Conservation (phyloP, 92 coral and sea anemone genomes). For the Porites evermanni region DNA sequence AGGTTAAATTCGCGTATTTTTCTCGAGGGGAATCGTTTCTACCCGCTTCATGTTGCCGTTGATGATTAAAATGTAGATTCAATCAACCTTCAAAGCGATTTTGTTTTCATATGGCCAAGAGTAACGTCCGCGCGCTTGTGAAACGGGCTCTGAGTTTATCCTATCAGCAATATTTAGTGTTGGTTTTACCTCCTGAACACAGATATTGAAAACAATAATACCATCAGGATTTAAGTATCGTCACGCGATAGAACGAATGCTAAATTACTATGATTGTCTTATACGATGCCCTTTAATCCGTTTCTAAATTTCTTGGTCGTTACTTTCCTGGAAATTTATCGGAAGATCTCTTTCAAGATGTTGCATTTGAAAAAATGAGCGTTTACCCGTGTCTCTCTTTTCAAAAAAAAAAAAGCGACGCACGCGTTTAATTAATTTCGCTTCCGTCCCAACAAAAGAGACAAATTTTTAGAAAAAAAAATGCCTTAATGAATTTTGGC, state of each 20-base stretch:
- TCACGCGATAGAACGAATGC: neutral
- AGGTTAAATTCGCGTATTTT: neutral
- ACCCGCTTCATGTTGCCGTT: neutral
- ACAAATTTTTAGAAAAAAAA: constrained; percentile 10
- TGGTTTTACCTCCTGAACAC: constrained; percentile 9
- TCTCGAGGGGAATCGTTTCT: neutral
- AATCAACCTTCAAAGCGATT: neutral
- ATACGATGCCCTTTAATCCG: neutral
- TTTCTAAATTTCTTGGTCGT: neutral
- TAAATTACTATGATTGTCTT: neutral
- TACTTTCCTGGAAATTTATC: neutral
- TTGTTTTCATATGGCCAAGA: neutral
- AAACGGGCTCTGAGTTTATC: neutral
- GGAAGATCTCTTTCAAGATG: neutral
- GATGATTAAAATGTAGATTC: neutral
- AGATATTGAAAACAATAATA: constrained; percentile 17
- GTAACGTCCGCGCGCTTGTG: neutral
- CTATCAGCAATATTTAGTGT: neutral
- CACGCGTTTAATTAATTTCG: constrained; percentile 29
- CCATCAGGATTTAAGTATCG: neutral
- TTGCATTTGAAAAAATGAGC: neutral
- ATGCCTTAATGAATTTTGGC: constrained; percentile 25
- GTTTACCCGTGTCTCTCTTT: constrained; percentile 4
- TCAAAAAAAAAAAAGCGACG: neutral
- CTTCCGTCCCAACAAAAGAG: constrained; percentile 39